Conservation (phyloP, 1,140 invertebrate genomes). For the Reticulitermes speratus region DNA sequence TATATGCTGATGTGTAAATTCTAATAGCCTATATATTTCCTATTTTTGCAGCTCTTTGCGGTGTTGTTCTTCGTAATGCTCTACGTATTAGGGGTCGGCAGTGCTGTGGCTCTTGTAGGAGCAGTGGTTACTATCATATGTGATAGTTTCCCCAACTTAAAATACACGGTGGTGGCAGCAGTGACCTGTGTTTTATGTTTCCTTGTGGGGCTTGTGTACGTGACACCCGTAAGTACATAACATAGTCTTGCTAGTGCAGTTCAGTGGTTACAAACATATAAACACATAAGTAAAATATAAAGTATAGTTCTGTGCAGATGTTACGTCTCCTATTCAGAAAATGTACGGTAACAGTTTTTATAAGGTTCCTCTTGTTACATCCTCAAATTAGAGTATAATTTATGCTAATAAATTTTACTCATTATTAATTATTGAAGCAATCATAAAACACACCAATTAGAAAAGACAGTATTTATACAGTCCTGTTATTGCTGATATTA, state of each 20-base stretch:
- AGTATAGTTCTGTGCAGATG: conserved; percentile 6
- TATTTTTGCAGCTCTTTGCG: conserved; percentile 67
- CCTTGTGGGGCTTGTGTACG: conserved; percentile 68
- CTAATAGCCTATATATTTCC: too few species aligned
- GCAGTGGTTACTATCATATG: conserved; percentile 66
- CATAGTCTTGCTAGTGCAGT: not conserved
- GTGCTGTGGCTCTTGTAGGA: conserved; percentile 62
- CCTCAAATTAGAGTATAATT: too few species aligned
- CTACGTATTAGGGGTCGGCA: conserved; percentile 65
- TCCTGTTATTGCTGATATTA: too few species aligned
- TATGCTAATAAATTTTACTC: too few species aligned
- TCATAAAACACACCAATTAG: too few species aligned
- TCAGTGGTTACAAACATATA: not conserved
- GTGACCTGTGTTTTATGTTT: conserved; percentile 61
- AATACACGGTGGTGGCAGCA: conserved; percentile 61
- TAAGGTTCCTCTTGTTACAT: too few species aligned
- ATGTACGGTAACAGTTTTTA: too few species aligned
- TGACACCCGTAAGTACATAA: conserved; percentile 66
- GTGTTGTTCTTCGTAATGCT: conserved; percentile 91
- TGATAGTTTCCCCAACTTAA: conserved; percentile 66
- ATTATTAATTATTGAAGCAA: too few species aligned
- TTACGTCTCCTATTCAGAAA: too few species aligned
- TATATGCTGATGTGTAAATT: too few species aligned
- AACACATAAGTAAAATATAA: not conserved
- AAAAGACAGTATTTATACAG: too few species aligned